These are phyloP conservation scores for Chanos chanos DNA, from an alignment of 2,797 vertebrate species.

Conservation along the genomic window DNA sequence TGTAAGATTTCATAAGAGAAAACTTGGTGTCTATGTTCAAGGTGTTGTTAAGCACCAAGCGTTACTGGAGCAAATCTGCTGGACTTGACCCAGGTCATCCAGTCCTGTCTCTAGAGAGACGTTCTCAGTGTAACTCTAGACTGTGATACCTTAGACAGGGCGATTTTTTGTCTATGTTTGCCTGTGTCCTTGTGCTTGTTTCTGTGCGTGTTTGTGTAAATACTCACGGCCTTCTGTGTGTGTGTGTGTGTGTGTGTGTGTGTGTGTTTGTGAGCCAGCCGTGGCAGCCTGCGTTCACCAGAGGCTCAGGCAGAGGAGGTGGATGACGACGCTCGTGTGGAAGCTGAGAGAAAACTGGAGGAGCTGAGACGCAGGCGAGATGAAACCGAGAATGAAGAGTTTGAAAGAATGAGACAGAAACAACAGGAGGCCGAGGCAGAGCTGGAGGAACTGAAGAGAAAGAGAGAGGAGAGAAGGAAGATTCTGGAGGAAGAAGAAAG, in stretches of 20 bases:
- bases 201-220: not conserved
- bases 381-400: conserved; percentile 86
- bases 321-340: conserved; percentile 68
- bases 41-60: no score
- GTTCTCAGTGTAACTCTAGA: no score
- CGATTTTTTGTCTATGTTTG: not conserved
- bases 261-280: conserved; percentile 57
- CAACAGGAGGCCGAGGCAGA: conserved; percentile 88
- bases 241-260: conserved; percentile 10
- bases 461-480: conserved; percentile 89
- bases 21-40: no score
- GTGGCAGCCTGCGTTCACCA: conserved; percentile 63
- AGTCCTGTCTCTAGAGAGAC: no score
- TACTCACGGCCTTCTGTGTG: not conserved
- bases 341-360: conserved; percentile 85
- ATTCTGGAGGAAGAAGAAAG: conserved; percentile 92
- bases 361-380: conserved; percentile 86
- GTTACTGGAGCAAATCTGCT: no score
- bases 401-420: conserved; percentile 88
- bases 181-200: not conserved
- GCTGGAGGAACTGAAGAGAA: conserved; percentile 91
- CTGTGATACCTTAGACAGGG: not conserved
- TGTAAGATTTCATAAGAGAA: no score
- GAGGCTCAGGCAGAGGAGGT: conserved; percentile 62
- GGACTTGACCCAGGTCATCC: no score